Base-by-base conservation (phyloP, 2,113 vertebrate genomes). In the Falco punctatus region DNA sequence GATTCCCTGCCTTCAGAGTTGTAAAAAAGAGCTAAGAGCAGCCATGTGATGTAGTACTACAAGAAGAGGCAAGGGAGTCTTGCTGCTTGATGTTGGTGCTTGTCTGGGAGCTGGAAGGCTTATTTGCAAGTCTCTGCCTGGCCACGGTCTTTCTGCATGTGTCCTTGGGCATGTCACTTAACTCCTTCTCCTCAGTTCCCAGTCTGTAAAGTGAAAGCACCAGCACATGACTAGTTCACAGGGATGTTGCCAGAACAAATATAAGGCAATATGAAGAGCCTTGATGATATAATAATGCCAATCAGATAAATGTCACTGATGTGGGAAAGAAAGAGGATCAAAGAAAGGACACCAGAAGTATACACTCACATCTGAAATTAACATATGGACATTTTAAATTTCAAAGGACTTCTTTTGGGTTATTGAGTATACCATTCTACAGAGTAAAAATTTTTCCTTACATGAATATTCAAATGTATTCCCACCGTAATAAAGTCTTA, bases 291-390 rank as follows among this genome's bases (percentile, higher is more conserved):
- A 95, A 78, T 90, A 86, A 88, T 71, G 67, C 88, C 59, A 94
- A 95, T 93, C 64, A 94, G 79, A 91, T 35, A 95, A 91, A 92
- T 85, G 52, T 30, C 44, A 72, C 28, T 69, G 35, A 65, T 82
- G 77, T 87, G 84, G 70, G 84, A 96, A 95, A 89, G 77, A 91
- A 82, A 80, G 86, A 83, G 21, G 57, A 85, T 90, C 61, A 95
- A 92, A 87, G 78, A 70, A 84, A 85, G 44, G 74, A 72, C 16
- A 66, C 48, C 48, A 95, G 49, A 77, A 93, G 5, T 87, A 65
- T 74, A 80, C 46, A 88, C 75, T 48, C 40, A 70, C 46, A 58
- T 81, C 38, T 73, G 54, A 86, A 93, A 90, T 88, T 80, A 85
- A 16, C 83, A 72, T 88, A 61, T 42, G 33, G 33, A n/a, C 51